Conservation (phyloP, 1,140 invertebrate species). For the Orchestia grillus region DNA sequence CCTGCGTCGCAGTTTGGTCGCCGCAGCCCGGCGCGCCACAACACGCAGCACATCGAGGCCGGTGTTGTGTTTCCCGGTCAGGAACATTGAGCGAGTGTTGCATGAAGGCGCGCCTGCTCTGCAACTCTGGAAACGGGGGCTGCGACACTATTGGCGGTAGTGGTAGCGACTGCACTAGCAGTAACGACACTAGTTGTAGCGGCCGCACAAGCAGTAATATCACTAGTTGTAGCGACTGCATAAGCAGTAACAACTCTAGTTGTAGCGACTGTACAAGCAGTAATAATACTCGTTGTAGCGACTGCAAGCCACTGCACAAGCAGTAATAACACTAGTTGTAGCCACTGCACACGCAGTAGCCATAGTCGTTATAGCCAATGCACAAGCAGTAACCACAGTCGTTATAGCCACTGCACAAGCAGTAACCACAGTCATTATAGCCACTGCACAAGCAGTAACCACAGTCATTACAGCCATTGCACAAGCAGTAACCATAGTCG, state of each 20-base stretch:
- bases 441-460: too few relatives aligned
- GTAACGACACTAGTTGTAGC: neutral
- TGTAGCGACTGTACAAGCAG: neutral
- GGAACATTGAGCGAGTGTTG: slow-evolving; percentile 4
- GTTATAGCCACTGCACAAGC: too few relatives aligned
- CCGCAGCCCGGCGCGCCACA: neutral
- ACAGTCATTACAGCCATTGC: too few relatives aligned
- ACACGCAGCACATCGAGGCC: neutral
- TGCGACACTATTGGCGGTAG: neutral
- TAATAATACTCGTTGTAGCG: too few relatives aligned
- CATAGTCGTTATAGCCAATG: too few relatives aligned
- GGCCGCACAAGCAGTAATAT: neutral
- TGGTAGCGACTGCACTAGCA: neutral
- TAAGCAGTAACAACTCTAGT: neutral
- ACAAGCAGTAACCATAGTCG: too few relatives aligned
- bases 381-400: too few relatives aligned
- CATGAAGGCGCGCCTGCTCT: neutral
- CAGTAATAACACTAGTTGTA: too few relatives aligned
- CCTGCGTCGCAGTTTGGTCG: neutral
- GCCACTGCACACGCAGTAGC: too few relatives aligned
- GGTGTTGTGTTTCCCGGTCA: slow-evolving; percentile 29
- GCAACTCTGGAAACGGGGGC: neutral
- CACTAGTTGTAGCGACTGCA: neutral
- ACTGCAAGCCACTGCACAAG: too few relatives aligned
- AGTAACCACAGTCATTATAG: too few relatives aligned